phyloP scores from a whole-genome alignment of 2,888 invertebrate species.

The Leucania comma region DNA sequence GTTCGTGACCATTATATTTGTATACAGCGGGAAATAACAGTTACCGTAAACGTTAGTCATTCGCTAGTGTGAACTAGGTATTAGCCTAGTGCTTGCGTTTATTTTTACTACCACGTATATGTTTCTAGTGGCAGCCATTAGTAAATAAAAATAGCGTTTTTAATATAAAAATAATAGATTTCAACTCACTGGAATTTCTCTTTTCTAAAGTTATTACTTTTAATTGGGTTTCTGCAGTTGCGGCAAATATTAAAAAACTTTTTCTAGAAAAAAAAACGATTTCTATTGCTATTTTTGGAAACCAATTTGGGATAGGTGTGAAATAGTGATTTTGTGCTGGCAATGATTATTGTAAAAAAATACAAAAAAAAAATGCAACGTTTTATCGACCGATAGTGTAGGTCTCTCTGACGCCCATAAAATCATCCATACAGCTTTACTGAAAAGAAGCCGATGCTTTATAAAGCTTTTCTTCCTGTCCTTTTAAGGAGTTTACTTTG shows the following conservation, averaged over 20 bases:
- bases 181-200: slow-evolving; percentile 56
- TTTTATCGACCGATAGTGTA: neutral
- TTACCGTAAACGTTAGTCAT: slow-evolving; percentile 65
- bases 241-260: slow-evolving; percentile 21
- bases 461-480: neutral
- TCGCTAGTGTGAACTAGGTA: slow-evolving; percentile 67
- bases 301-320: slow-evolving; percentile 13
- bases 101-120: slow-evolving; percentile 60
- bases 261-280: slow-evolving; percentile 21
- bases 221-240: slow-evolving; percentile 27
- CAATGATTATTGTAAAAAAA: neutral
- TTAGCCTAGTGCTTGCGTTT: slow-evolving; percentile 60
- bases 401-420: too few relatives aligned
- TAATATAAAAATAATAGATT: slow-evolving; percentile 56
- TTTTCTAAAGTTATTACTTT: slow-evolving; percentile 47
- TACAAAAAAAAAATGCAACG: neutral
- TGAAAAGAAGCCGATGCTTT: neutral
- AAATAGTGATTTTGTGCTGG: slow-evolving; percentile 2
- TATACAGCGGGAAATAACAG: slow-evolving; percentile 65
- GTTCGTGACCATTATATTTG: slow-evolving; percentile 65
- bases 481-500: too few relatives aligned
- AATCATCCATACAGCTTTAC: too few relatives aligned
- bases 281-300: slow-evolving; percentile 23
- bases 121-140: slow-evolving; percentile 47
- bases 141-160: slow-evolving; percentile 53